phyloP scores from a whole-genome alignment of 2,888 invertebrate genomes.

The Drosophila putrida region DNA sequence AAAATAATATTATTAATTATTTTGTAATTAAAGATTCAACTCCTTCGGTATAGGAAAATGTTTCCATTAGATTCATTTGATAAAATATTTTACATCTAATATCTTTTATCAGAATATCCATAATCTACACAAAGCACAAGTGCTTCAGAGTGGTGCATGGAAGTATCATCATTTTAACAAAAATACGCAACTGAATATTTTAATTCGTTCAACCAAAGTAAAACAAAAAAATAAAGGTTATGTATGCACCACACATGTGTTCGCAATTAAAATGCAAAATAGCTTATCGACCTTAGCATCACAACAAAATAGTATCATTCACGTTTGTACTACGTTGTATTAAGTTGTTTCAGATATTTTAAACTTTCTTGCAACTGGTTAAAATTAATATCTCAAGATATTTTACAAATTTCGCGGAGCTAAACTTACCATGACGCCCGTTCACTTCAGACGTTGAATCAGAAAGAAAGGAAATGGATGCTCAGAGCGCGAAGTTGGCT shows the following conservation, averaged over 20 bases:
- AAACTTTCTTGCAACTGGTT: not conserved
- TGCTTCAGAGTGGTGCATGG: slow-evolving; percentile 83
- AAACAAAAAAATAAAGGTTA: slow-evolving; percentile 35
- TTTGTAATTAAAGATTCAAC: slow-evolving; percentile 6
- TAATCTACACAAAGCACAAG: slow-evolving; percentile 53
- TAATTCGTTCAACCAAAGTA: not conserved
- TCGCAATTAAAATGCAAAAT: not conserved
- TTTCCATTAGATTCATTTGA: not conserved
- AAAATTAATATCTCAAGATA: not conserved
- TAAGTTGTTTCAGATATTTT: not conserved
- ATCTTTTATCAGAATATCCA: slow-evolving; percentile 49
- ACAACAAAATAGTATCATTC: not conserved
- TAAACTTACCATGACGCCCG: slow-evolving; percentile 82
- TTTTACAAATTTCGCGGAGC: not conserved
- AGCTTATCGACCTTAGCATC: not conserved
- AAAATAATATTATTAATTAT: not conserved
- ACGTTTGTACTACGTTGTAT: not conserved
- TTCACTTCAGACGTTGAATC: slow-evolving; percentile 77
- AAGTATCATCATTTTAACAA: slow-evolving; percentile 68
- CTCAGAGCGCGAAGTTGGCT: slow-evolving; percentile 60
- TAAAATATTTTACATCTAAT: slow-evolving; percentile 1
- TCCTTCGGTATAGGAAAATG: not conserved
- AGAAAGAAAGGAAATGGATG: slow-evolving; percentile 78
- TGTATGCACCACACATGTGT: slow-evolving; percentile 37
- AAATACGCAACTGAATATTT: slow-evolving; percentile 5